phyloP scores from a whole-genome alignment of 2,113 vertebrate genomes.

The Poeciliopsis prolifica region DNA sequence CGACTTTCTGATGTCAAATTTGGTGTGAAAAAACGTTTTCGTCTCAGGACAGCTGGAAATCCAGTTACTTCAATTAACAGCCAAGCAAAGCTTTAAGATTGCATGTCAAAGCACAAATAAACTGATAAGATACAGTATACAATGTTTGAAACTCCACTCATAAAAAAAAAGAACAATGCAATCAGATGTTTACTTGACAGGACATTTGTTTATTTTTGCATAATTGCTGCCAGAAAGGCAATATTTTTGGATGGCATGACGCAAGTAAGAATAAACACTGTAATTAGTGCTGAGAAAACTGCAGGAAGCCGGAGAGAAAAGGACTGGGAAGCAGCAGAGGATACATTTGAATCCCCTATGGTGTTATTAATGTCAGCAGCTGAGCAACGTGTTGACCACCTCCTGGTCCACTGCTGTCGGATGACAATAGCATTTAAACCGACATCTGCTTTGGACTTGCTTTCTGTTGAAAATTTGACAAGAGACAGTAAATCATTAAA shows the following conservation, averaged over 20 bases:
- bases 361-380: constrained; percentile 73
- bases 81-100: not conserved
- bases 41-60: constrained; percentile 13
- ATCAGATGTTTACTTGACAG: constrained; percentile 37
- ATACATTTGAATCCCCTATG: constrained; percentile 52
- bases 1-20: not conserved
- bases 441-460: constrained; percentile 7
- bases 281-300: constrained; percentile 73
- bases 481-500: not conserved
- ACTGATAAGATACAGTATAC: not conserved
- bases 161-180: not conserved
- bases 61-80: not conserved
- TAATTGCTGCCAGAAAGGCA: constrained; percentile 70
- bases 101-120: not conserved
- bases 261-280: constrained; percentile 73
- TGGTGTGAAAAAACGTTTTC: not conserved
- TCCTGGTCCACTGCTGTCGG: constrained; percentile 18
- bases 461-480: constrained; percentile 19
- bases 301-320: constrained; percentile 52
- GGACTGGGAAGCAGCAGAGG: constrained; percentile 44
- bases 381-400: constrained; percentile 61
- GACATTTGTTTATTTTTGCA: constrained; percentile 56
- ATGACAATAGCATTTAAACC: constrained; percentile 25
- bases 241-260: constrained; percentile 76
- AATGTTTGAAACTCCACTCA: constrained; percentile 5